Evolutionary conservation across 2,113 vertebrate species (phyloP).

Genomic region (Mesembrinibis cayennensis): DNA sequence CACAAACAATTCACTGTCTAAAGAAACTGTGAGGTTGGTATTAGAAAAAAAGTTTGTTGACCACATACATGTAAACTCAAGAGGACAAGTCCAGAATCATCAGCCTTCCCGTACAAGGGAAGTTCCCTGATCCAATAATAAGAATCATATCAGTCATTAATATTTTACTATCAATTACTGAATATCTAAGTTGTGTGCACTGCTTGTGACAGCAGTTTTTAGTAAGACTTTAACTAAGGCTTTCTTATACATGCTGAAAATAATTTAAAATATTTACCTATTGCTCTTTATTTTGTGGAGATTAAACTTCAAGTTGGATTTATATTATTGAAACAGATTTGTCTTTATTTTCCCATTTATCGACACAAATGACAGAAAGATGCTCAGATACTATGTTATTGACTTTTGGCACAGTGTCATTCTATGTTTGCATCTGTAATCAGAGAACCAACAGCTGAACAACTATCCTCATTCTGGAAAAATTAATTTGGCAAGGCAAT

Average conservation of each 20-base stretch:
- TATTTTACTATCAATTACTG: neutral
- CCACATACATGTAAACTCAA: neutral
- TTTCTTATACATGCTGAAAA: neutral
- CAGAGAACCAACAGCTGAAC: neutral
- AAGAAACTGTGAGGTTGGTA: neutral
- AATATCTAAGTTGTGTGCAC: neutral
- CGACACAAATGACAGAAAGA: neutral
- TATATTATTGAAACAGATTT: neutral
- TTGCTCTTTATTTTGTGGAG: neutral
- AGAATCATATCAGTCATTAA: neutral
- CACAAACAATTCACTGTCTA: neutral
- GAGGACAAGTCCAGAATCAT: neutral
- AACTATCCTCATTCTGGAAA: neutral
- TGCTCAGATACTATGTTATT: neutral
- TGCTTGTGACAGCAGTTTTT: neutral
- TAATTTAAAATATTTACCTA: neutral
- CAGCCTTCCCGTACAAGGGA: neutral
- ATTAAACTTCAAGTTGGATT: neutral
- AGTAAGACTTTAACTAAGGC: neutral
- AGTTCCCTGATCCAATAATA: neutral
- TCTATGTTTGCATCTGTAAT: neutral
- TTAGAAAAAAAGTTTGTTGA: neutral
- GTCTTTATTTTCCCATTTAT: neutral
- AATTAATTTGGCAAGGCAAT: neutral
- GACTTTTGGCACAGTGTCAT: neutral